Conservation (phyloP, 2,797 vertebrate genomes). For the Notolabrus celidotus region DNA sequence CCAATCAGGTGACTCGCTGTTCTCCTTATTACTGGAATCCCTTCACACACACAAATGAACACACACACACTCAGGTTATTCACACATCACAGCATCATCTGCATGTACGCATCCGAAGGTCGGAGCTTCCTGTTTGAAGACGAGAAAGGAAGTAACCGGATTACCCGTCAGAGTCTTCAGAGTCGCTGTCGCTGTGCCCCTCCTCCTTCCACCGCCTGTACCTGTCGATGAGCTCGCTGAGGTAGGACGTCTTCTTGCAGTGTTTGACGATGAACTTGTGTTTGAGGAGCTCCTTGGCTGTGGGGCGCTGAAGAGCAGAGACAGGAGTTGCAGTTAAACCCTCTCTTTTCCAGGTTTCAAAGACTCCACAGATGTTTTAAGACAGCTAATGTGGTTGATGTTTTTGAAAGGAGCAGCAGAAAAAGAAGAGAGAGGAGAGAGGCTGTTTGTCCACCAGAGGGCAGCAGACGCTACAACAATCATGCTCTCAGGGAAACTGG, state of each 20-base stretch:
- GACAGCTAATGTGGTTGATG: no score
- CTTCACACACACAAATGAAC: conserved; percentile 69
- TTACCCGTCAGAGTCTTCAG: conserved; percentile 92
- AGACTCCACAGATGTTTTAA: no score
- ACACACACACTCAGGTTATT: neutral
- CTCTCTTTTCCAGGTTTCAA: no score
- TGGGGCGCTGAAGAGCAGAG: conserved; percentile 86
- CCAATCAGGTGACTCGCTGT: conserved; percentile 89
- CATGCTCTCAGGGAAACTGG: neutral
- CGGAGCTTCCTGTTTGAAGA: no score
- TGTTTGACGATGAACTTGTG: conserved; percentile 95
- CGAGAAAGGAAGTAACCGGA: neutral
- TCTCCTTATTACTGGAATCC: conserved; percentile 92
- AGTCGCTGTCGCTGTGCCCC: conserved; percentile 90
- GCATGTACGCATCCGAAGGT: neutral
- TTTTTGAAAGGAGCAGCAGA: neutral
- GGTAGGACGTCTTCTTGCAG: conserved; percentile 95
- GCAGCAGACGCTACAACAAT: conserved; percentile 26
- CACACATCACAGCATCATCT: neutral
- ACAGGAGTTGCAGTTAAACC: neutral
- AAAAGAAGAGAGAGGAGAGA: neutral
- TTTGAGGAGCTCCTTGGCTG: conserved; percentile 93
- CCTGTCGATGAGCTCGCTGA: conserved; percentile 94
- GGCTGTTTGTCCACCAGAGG: conserved; percentile 47
- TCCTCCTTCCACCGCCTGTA: conserved; percentile 93